Base-by-base conservation (phyloP, 2,888 invertebrate species). In the Leuctra nigra region DNA sequence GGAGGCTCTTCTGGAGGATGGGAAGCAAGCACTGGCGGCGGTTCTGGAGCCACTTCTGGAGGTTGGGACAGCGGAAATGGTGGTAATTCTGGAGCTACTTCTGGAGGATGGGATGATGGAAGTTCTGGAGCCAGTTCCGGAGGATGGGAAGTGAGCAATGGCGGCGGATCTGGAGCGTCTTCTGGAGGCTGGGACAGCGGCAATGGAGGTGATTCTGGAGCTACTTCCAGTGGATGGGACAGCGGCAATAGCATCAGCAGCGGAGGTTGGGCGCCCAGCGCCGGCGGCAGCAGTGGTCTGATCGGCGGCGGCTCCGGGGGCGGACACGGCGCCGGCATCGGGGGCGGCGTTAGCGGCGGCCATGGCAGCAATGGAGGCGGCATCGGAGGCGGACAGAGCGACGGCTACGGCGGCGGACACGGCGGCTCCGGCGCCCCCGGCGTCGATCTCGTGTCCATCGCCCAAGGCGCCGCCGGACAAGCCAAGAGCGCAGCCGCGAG, bases 381-480 rank as follows among this genome's bases (percentile, higher is more conserved):
- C n/a, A n/a, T n/a, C n/a, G n/a, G n/a, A n/a, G n/a, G n/a, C n/a
- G n/a, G n/a, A n/a, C n/a, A n/a, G n/a, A n/a, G n/a, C n/a, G n/a
- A n/a, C n/a, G n/a, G n/a, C 4, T 65, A 62, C 2, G 63, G 55
- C 11, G 65, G 64, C 22, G 64, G 65, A 29, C 79, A 80, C 20
- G 57, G 48, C 20, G 61, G 56, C 25, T 71, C 71, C 2, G 63
- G 55, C 6, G 64, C 63, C 20, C 24, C 83, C 56, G 87, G 87
- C 59, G 84, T 84, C 58, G 84, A 87, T 0, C 68, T 88, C 22
- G 77, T 84, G 61, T 83, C 81, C 53, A 71, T 72, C 47, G 69
- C 69, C 0, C 67, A 64, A 11, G 69, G 69, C 1, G 87, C 87
- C 0, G 87, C 86, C 0, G 84, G 85, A 13, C 50, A 50, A 22